Evolutionary conservation across 2,888 invertebrate genomes (phyloP).

Genomic region (Dryobotodes eremita): DNA sequence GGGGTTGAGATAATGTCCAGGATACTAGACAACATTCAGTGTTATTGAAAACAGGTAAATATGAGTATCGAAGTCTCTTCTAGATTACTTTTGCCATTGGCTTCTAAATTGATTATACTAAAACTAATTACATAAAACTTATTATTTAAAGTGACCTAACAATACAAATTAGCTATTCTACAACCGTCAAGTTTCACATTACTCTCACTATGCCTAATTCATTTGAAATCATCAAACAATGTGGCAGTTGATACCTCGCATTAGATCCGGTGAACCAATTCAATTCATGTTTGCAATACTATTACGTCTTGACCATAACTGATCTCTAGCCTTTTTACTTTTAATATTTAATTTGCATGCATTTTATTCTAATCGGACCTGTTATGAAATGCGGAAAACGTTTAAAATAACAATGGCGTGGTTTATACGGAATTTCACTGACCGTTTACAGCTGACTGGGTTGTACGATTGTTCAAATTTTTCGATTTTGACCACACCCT

Average conservation of each 20-base stretch:
- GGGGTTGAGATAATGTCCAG: constrained; percentile 4
- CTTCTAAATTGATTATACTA: not conserved
- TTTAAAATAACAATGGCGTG: constrained; percentile 70
- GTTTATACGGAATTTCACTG: constrained; percentile 77
- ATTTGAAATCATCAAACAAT: constrained; percentile 39
- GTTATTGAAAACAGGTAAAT: constrained; percentile 11
- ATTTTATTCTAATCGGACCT: constrained; percentile 46
- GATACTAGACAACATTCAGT: constrained; percentile 21
- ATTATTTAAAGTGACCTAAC: not conserved
- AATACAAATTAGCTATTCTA: not conserved
- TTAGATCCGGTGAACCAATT: constrained; percentile 58
- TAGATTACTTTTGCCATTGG: not conserved
- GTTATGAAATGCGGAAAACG: constrained; percentile 63
- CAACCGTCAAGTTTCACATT: constrained; percentile 20
- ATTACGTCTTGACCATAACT: constrained; percentile 53
- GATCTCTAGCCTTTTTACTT: constrained; percentile 43
- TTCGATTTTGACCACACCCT: constrained; percentile 76
- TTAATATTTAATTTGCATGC: constrained; percentile 58
- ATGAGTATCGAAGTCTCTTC: not conserved
- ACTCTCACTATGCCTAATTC: constrained; percentile 21
- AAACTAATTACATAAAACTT: not conserved
- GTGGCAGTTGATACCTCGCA: constrained; percentile 34
- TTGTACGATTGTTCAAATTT: constrained; percentile 78
- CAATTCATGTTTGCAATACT: constrained; percentile 58
- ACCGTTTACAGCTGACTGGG: constrained; percentile 78